Evolutionary conservation across 2,113 vertebrate genomes (phyloP).

Genomic region (Rhinogobius similis): DNA sequence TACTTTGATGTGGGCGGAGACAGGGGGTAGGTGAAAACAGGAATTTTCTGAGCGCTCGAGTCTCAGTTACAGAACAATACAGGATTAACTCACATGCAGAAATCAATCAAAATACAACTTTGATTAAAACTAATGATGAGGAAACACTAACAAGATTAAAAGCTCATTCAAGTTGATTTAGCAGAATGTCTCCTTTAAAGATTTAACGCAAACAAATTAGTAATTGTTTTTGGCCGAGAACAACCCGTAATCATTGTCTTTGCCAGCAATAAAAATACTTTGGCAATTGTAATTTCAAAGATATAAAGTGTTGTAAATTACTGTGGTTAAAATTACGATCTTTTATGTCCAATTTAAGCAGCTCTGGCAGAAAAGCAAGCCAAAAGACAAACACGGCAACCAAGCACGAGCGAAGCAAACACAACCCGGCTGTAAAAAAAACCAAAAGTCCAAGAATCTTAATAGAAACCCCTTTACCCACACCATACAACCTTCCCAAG

Average conservation of each 20-base stretch:
- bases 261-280: neutral
- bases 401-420: slow-evolving; percentile 23
- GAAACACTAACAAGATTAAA: too few relatives aligned
- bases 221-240: neutral
- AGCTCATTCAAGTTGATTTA: too few relatives aligned
- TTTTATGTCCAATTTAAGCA: slow-evolving; percentile 44
- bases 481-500: too few relatives aligned
- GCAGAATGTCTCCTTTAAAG: too few relatives aligned
- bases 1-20: too few relatives aligned
- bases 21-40: too few relatives aligned
- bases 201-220: neutral
- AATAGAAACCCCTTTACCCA: neutral
- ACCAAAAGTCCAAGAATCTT: too few relatives aligned
- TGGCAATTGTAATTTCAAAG: neutral
- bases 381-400: slow-evolving; percentile 1
- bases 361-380: slow-evolving; percentile 30
- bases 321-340: slow-evolving; percentile 8
- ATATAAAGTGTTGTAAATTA: neutral
- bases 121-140: too few relatives aligned
- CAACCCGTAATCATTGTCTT: neutral
- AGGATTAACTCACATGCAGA: too few relatives aligned
- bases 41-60: too few relatives aligned
- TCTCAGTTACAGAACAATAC: too few relatives aligned
- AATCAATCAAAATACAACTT: too few relatives aligned
- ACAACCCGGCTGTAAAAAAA: neutral